Base-by-base conservation (phyloP, 2,113 vertebrate genomes). In the Euleptes europaea region DNA sequence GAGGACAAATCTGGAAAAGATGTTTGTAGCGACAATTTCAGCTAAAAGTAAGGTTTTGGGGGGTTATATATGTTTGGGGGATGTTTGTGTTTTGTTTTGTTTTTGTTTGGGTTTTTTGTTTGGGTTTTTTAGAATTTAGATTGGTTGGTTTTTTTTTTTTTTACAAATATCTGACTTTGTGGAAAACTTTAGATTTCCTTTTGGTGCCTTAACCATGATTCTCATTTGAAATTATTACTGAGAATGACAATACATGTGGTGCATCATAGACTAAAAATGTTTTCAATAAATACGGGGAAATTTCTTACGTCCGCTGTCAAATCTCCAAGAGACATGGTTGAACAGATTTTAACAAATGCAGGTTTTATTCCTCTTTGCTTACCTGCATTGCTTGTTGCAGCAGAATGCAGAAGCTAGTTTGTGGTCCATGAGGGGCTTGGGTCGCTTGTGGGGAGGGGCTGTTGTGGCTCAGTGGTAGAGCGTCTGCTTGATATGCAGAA, bases 11-110 rank as follows among this genome's bases (percentile, higher is more conserved):
- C 93, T 98, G 8, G 96, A 97, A 88, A 95, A 96, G 90, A 93
- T 79, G 8, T 92, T 98, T 44, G 90, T 98, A 86, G 94, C 96
- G 38, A 94, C 97, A 85, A 96, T 99, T 89, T 98, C 97, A 90
- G 96, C 97, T 71, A 98, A 98, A 97, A 97, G 98, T 98, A 95
- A 94, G 96, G 83, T 79, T 38, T 33, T 28, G 31, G 60, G 23
- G 23, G 6, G 19, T 63, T 10, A 63, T 63, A 23, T 26, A 6
- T 63, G 23, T 63, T 28, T 63, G 60, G 57, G 23, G 26, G 23
- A 23, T 26, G 23, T 63, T 63, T 60, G 2, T 57, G 54, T 60
- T 26, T 28, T 63, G 23, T 19, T 57, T 57, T 49, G 19, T 57
- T 57, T 17, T 19, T 28, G 51, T 26, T 63, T 63, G 21, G 5